phyloP scores from a whole-genome alignment of 2,888 invertebrate species.

The Tanytarsus gracilentus region DNA sequence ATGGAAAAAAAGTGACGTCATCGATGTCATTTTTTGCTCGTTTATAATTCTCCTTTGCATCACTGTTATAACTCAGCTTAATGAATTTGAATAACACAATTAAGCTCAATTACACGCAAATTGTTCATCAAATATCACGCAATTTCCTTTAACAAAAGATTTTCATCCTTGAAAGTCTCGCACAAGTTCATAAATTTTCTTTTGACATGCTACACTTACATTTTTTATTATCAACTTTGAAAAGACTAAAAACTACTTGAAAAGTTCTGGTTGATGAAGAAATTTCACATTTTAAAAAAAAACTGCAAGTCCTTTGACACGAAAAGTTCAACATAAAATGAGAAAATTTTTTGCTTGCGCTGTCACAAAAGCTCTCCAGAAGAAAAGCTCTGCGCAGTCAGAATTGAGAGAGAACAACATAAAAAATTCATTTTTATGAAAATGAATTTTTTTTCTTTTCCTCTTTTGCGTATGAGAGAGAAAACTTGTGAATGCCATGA shows the following conservation, averaged over 20 bases:
- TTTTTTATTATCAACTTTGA: neutral
- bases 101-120: no score
- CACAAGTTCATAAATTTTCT: neutral
- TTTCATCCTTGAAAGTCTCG: neutral
- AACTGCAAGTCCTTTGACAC: neutral
- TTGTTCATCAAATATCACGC: neutral
- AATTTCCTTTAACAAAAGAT: neutral
- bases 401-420: neutral
- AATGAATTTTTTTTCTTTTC: constrained; percentile 12
- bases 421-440: constrained; percentile 25
- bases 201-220: neutral
- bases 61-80: no score
- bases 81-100: no score
- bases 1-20: constrained; percentile 28
- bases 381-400: constrained; percentile 25
- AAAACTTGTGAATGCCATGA: neutral
- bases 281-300: neutral
- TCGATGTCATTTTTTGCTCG: neutral
- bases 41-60: no score
- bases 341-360: constrained; percentile 16
- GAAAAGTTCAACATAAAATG: constrained; percentile 9
- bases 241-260: neutral
- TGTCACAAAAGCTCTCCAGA: constrained; percentile 5
- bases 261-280: no score
- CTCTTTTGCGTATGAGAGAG: neutral